Percentiles rank a stretch among this genome's conserved stretches.
These are phyloP conservation scores for Tryphoninae sp. DNA, from an alignment of 2,888 invertebrate species.

Conservation along the genomic window DNA sequence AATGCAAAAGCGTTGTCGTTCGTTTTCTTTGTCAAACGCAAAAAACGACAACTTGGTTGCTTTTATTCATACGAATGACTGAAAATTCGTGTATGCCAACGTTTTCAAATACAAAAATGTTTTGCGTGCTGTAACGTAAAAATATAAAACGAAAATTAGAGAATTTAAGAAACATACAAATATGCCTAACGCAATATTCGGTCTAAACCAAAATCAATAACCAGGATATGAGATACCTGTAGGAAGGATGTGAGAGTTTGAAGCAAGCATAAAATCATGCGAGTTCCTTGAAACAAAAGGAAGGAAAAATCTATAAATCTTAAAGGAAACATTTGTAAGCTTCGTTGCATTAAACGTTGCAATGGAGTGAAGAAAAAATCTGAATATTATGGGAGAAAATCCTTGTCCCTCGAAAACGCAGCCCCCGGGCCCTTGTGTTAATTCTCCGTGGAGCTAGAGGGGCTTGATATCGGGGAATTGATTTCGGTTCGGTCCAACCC, in stretches of 20 bases:
- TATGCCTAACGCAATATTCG: neutral
- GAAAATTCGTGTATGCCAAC: neutral
- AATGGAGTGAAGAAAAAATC: neutral
- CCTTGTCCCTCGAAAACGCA: conserved; percentile 19
- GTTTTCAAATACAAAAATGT: neutral
- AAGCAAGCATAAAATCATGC: conserved; percentile 22
- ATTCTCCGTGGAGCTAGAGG: conserved; percentile 46
- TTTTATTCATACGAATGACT: neutral
- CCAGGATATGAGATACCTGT: neutral
- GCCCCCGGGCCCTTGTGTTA: conserved; percentile 47
- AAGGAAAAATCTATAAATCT: neutral
- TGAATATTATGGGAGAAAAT: conserved; percentile 20
- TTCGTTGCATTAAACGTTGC: neutral
- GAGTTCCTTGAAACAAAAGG: conserved; percentile 3
- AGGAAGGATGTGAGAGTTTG: conserved; percentile 1
- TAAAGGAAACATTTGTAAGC: neutral
- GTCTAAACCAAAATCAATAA: conserved; percentile 36
- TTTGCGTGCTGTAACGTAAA: neutral
- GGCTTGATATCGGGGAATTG: conserved; percentile 61
- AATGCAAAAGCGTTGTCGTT: conserved; percentile 10
- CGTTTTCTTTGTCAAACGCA: neutral
- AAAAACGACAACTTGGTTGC: conserved; percentile 9
- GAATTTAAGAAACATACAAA: neutral
- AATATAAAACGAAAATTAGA: neutral
- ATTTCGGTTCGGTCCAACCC: conserved; percentile 65